Conservation (phyloP, 2,113 vertebrate genomes). For the Varanus komodoensis region DNA sequence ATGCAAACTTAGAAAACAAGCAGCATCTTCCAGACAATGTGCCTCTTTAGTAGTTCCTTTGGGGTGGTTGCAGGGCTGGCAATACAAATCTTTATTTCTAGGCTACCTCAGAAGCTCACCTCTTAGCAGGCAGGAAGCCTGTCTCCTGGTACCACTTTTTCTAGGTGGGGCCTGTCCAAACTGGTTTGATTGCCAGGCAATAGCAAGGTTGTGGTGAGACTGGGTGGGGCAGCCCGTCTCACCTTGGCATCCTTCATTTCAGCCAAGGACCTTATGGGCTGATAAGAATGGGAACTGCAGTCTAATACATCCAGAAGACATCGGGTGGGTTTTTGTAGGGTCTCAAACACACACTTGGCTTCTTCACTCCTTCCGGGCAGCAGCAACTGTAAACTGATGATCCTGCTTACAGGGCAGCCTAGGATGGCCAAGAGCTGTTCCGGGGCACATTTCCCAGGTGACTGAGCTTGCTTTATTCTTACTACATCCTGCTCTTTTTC, state of each 20-base stretch:
- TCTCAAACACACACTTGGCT: background rate
- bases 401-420: background rate
- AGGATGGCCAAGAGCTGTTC: background rate
- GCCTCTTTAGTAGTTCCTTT: background rate
- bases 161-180: background rate
- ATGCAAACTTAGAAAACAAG: background rate
- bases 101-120: background rate
- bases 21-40: background rate
- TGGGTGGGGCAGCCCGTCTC: background rate
- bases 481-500: no score
- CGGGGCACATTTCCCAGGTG: background rate
- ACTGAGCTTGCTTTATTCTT: background rate
- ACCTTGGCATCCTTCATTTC: background rate
- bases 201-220: background rate
- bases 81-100: background rate
- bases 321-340: background rate
- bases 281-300: no score
- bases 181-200: background rate
- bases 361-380: background rate
- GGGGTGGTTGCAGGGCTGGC: no score
- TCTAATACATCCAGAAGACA: no score
- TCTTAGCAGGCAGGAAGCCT: no score
- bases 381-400: background rate
- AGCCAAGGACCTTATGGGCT: no score
- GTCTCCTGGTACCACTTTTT: background rate